Evolutionary conservation across 2,113 vertebrate species (phyloP), one percentile per base, ranked within the genome.

Genomic region (Mirza zaza): DNA sequence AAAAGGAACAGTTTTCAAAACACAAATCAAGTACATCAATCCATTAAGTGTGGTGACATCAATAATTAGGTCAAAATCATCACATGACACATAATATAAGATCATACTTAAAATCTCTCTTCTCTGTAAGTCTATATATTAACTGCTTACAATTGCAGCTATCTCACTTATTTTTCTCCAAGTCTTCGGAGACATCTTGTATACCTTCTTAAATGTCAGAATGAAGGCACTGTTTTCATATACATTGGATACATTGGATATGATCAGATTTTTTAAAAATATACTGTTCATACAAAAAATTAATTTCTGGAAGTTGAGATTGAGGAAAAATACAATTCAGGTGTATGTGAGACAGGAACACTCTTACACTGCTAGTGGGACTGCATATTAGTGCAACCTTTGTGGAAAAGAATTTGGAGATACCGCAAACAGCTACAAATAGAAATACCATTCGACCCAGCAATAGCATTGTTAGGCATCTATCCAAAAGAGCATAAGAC

Each of bases 221-320:
- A 96, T 71, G 45, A 85, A 73, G 11, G 81, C 67, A 90, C 68
- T 97, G 29, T 59, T 61, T 87, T 88, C 80, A 97, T 94, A 95
- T 88, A 25, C 48, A 42, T n/a, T 83, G 76, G 94, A 94, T 88
- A 25, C 48, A 42, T n/a, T 83, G 76, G 85, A 82, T 98, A 67
- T 81, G 11, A 90, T 79, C 3, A 97, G 34, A 0, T 61, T 93
- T 68, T 55, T 70, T 6, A 20, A 55, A 27, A 95, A 86, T 67
- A 57, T 0, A 36, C 3, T 96, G 18, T 77, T 84, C 79, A 0
- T 13, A 85, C 86, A 32, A 81, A 97, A 97, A 98, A 98, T 91
- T 94, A 87, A 96, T 97, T 80, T 88, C 59, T 77, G 68, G 6
- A 91, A 97, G 86, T 76, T 97, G 95, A 67, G 36, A 48, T 85